These are phyloP conservation scores for Lapara coniferarum DNA, from an alignment of 2,888 invertebrate genomes.

Conservation along the genomic window DNA sequence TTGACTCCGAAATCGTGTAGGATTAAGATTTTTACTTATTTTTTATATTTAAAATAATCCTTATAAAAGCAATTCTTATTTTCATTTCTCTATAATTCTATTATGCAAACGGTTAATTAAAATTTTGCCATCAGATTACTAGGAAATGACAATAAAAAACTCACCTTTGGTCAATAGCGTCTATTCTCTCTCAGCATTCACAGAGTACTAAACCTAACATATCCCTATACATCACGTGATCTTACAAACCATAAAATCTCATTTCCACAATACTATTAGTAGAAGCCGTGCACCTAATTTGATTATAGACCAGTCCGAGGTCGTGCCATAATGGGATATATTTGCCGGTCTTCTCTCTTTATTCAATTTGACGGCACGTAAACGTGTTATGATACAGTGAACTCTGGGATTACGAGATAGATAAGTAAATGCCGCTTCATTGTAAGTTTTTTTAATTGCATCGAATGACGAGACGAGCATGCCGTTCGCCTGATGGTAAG, in stretches of 20 bases:
- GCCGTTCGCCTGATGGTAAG: no score
- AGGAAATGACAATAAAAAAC: background rate
- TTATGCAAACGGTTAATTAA: background rate
- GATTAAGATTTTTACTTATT: no score
- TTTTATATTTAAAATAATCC: no score
- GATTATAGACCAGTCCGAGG: constrained; percentile 32
- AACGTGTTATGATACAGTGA: constrained; percentile 9
- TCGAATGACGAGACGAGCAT: no score
- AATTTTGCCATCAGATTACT: background rate
- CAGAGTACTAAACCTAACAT: background rate
- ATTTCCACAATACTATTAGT: constrained; percentile 48
- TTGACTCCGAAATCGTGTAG: no score
- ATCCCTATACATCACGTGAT: constrained; percentile 18
- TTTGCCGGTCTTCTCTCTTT: constrained; percentile 6
- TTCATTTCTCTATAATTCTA: background rate
- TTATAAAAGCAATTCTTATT: no score
- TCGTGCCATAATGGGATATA: constrained; percentile 24
- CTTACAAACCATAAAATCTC: constrained; percentile 39
- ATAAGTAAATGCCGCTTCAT: background rate
- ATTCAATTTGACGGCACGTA: constrained; percentile 1
- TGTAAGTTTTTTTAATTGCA: no score
- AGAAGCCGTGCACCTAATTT: constrained; percentile 42
- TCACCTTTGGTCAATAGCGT: background rate
- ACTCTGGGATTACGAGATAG: background rate
- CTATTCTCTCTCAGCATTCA: background rate